Base-by-base conservation (phyloP, 2,113 vertebrate genomes). In the Sinocyclocheilus grahami region DNA sequence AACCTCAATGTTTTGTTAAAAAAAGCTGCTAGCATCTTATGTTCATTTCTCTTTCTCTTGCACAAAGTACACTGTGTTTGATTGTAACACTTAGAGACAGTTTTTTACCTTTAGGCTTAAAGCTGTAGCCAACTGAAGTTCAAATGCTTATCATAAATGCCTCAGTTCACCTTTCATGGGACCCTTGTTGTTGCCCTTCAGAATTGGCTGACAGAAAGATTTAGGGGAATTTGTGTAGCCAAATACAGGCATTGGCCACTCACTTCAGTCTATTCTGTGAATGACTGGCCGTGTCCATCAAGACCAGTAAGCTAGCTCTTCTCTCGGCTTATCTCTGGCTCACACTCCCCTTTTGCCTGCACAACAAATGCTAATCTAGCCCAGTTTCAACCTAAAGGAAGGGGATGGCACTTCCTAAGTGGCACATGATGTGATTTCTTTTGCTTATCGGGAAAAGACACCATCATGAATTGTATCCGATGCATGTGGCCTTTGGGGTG, bases 301-400 rank as follows among this genome's bases (percentile, higher is more conserved):
- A 88, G 78, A 88, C 62, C 65, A 33, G 75, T 58, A 77, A 72
- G 75, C 67, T 60, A 84, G 87, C 85, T 83, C 75, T 84, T 75
- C 78, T 63, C 77, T 72, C 9, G 8, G 42, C 87, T 88, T 88
- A 88, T 88, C 87, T 86, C 85, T 37, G 39, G 53, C 60, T 46
- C 58, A 63, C 87, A 88, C 81, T 84, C 81, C 75, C 76, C 74
- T 48, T 82, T 86, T 14, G 27, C 27, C 85, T 67, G 85, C 81
- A 83, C 85, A 79, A 76, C 81, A 86, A 80, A 86, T 86, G 76
- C 85, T 78, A 86, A 86, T 88, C 75, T 84, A 88, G 82, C 58
- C 75, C 67, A 69, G 18, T 84, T 88, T 80, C 76, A 74, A 55
- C 77, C 65, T 55, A 72, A 76, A 71, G 8, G 80, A 78, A 78